These are phyloP conservation scores for Teleiodes luculella DNA, from an alignment of 2,888 invertebrate genomes.

Conservation along the genomic window DNA sequence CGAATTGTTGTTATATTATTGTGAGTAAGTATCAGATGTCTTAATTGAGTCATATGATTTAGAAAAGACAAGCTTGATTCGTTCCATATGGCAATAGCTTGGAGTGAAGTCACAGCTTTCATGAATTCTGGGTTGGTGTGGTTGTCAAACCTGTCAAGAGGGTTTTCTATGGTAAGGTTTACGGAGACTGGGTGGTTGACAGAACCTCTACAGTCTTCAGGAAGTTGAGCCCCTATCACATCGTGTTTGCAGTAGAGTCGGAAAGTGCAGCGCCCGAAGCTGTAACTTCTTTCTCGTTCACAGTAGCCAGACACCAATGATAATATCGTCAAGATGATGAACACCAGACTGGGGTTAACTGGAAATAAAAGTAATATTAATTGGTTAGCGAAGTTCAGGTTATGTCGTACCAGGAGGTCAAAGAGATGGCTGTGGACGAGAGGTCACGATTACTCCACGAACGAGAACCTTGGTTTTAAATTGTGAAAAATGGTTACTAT, in stretches of 20 bases:
- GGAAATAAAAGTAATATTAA: constrained; percentile 25
- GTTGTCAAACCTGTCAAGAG: constrained; percentile 38
- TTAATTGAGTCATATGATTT: constrained; percentile 45
- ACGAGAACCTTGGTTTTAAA: too few relatives aligned
- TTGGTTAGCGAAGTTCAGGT: too few relatives aligned
- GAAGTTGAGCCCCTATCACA: constrained; percentile 40
- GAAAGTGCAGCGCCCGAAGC: constrained; percentile 41
- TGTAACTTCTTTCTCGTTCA: constrained; percentile 33
- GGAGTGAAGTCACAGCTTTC: constrained; percentile 45
- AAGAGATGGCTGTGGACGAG: too few relatives aligned
- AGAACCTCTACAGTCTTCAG: constrained; percentile 48
- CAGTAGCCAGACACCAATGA: constrained; percentile 40
- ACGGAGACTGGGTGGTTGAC: constrained; percentile 48
- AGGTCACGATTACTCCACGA: too few relatives aligned
- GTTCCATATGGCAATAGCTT: constrained; percentile 41
- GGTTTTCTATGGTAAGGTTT: constrained; percentile 46
- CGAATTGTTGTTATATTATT: constrained; percentile 44
- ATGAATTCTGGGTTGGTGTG: constrained; percentile 35
- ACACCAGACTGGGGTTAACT: constrained; percentile 29
- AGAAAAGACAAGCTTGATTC: constrained; percentile 44
- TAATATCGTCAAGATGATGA: constrained; percentile 32
- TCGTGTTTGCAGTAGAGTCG: constrained; percentile 43
- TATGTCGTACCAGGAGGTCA: too few relatives aligned
- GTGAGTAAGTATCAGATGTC: constrained; percentile 38
- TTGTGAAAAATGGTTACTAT: too few relatives aligned